A percentile compares a stretch with the other conserved stretches of the same genome.
phyloP scores from a whole-genome alignment of 2,888 invertebrate genomes.

The Nasonovia ribisnigri region DNA sequence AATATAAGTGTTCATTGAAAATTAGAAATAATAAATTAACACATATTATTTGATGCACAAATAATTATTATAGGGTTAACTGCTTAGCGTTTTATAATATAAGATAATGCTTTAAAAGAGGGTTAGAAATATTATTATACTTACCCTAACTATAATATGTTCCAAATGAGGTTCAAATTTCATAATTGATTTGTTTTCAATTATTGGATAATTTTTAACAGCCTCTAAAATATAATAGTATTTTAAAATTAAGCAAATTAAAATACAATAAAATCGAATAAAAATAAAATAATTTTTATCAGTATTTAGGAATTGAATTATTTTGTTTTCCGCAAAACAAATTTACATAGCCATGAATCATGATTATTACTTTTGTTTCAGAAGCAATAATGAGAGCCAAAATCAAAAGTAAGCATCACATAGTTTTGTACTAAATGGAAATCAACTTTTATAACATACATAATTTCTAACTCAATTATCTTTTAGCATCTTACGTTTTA shows the following conservation, averaged over 20 bases:
- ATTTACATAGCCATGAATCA: neutral
- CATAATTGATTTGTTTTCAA: slow-evolving; percentile 32
- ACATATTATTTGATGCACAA: neutral
- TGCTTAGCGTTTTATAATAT: no score
- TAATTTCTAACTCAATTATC: neutral
- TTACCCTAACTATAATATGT: slow-evolving; percentile 31
- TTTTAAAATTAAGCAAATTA: neutral
- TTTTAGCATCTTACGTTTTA: neutral
- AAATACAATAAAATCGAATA: neutral
- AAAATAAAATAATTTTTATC: neutral
- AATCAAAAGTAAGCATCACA: neutral
- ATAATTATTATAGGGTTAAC: neutral
- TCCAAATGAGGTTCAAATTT: slow-evolving; percentile 34
- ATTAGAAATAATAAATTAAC: neutral
- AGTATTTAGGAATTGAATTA: neutral
- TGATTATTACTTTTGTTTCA: neutral
- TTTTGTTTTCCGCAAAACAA: neutral
- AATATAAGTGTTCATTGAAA: neutral
- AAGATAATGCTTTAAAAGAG: neutral
- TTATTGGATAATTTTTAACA: slow-evolving; percentile 43
- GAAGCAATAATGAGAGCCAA: slow-evolving; percentile 44
- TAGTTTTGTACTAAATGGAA: neutral
- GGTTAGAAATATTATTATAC: neutral
- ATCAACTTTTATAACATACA: neutral
- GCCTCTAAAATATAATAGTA: slow-evolving; percentile 39